Evolutionary conservation across 2,888 invertebrate species (phyloP).

Genomic region (Pseudeuparius sepicola): DNA sequence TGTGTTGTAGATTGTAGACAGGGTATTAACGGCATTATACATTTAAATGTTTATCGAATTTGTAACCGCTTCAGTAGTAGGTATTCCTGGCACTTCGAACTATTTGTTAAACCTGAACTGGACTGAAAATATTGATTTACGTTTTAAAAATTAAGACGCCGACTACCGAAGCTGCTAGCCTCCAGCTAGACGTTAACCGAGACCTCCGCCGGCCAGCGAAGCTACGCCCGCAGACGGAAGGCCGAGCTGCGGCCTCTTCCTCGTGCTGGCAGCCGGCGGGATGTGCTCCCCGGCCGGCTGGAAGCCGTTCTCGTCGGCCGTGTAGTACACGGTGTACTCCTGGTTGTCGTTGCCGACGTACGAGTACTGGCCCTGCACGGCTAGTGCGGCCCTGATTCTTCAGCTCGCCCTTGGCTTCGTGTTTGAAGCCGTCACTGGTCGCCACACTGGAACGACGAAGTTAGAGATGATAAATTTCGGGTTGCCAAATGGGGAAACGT

Average conservation of each 20-base stretch:
- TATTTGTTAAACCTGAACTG: too few relatives aligned
- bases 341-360: conserved; percentile 46
- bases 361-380: conserved; percentile 46
- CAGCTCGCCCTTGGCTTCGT: conserved; percentile 42
- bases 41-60: too few relatives aligned
- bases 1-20: too few relatives aligned
- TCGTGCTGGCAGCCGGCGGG: conserved; percentile 28
- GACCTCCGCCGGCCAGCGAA: conserved; percentile 32
- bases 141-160: too few relatives aligned
- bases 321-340: conserved; percentile 43
- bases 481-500: too few relatives aligned
- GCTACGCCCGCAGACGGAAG: conserved; percentile 34
- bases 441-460: conserved; percentile 26
- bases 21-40: too few relatives aligned
- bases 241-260: conserved; percentile 29
- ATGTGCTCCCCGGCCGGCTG: conserved; percentile 35
- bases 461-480: too few relatives aligned
- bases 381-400: conserved; percentile 40
- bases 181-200: conserved; percentile 23
- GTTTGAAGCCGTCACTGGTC: conserved; percentile 44
- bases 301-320: conserved; percentile 49
- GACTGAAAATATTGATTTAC: too few relatives aligned
- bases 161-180: too few relatives aligned
- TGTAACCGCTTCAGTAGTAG: too few relatives aligned
- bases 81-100: too few relatives aligned